Base-by-base conservation (phyloP, 2,888 invertebrate species). In the Cabera pusaria region DNA sequence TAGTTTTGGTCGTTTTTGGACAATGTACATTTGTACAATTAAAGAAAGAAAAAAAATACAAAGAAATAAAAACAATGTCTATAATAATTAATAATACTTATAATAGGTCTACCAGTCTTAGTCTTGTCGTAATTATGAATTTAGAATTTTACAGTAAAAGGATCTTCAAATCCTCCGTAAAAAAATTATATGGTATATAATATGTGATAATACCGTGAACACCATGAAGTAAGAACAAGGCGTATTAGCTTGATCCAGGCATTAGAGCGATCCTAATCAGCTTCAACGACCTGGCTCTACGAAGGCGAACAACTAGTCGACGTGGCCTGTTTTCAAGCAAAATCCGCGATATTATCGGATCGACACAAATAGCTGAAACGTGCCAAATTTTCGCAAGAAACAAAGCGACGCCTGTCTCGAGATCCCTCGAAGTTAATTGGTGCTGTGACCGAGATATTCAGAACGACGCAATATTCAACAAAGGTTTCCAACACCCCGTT, bases 351-450 rank as follows among this genome's bases (percentile, higher is more conserved):
- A 53, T 65, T 64, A 78, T 79, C 76, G 60, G 72, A 75, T 74
- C 59, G 49, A 59, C 66, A 48, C 64, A 70, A 72, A 81, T 73
- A 64, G 74, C 63, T 48, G 55, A 59, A 61, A 75, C 81, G 79
- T 81, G 80, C 77, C 77, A 73, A 82, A 77, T 69, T 73, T 70
- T 64, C 43, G 54, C 56, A 55, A 66, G 60, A 64, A 72, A 81
- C 79, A 80, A 82, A 78, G 77, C 64, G 49, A 45, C 56, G 55
- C 44, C 65, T 74, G 72, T 75, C 64, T 63, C 49, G 52, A 64
- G 64, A 60, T 63, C 61, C 55, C 55, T 54, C 56, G 50, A 64
- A 71, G 67, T 72, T 75, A 77, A 76, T 81, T 78, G 74, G 74
- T 63, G 57, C 63, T 59, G 61, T 54, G 59, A 52, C 61, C 59